Evolutionary conservation across 2,797 vertebrate genomes (phyloP), one percentile per base, ranked within the genome.

Genomic region (Fistularia tabacaria): DNA sequence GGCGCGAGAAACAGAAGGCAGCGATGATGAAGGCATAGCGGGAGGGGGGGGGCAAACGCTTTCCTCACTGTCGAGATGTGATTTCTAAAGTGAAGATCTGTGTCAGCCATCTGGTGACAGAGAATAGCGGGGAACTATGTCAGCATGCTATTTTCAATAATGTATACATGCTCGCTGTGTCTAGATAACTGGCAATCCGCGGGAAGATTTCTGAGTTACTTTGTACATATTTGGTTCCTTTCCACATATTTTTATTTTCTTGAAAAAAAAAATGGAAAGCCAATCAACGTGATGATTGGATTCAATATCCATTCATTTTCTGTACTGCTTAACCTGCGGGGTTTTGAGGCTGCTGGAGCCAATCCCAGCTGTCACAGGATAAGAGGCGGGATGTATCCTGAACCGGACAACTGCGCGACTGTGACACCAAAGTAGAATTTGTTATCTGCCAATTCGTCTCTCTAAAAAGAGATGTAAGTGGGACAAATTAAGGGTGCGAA

Each of bases 71-170:
- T 62, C 6, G 54, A 70, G 64, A 80, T 80, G 81, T 69, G 84
- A 87, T 79, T 84, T 83, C 71, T 64, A 79, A 82, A 82, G 68
- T 69, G 73, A 76, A 69, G 81, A 85, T 85, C 77, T 83, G 83
- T 86, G 79, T 79, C 79, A 71, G 77, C 85, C 83, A 86, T 89
- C 80, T 84, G 85, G 79, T 79, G 82, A 77, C 38, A 45, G 70
- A 64, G 58, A 73, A 57, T 53, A 71, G 68, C 68, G 70, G 71
- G 58, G 58, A 82, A 83, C 59, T 69, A 59, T 84, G 79, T 79
- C 74, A 76, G 73, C 76, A 54, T 66, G 76, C 62, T 65, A 62
- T 69, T 73, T 73, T 84, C 76, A 85, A 83, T 87, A 79, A 87
- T 87, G 82, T 75, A 83, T 53, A 62, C 57, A n/a, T 45, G 59